Conservation (phyloP, 2,888 invertebrate genomes). For the Lypha dubia region DNA sequence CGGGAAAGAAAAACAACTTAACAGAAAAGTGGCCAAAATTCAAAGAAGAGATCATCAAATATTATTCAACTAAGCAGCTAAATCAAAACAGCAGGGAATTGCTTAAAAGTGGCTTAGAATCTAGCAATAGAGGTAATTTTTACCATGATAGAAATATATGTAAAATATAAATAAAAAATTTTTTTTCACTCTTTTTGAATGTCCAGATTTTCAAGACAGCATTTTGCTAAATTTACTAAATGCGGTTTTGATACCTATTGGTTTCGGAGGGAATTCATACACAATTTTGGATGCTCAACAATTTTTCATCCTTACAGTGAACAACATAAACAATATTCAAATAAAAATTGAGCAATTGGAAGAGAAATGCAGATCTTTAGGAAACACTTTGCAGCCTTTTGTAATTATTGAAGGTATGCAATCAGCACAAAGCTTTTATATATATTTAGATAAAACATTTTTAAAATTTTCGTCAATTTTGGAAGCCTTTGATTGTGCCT, state of each 20-base stretch:
- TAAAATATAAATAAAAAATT: no score
- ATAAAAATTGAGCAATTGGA: constrained; percentile 26
- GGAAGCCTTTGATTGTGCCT: constrained; percentile 22
- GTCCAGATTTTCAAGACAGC: constrained; percentile 47
- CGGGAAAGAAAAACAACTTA: no score
- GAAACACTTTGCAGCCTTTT: constrained; percentile 39
- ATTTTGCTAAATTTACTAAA: constrained; percentile 42
- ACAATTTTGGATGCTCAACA: constrained; percentile 48
- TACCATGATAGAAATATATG: no score
- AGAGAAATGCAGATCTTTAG: constrained; percentile 31
- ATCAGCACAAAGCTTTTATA: constrained; percentile 26
- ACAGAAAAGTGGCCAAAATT: no score
- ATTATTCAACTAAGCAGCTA: no score
- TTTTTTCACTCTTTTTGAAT: no score
- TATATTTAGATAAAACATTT: constrained; percentile 33
- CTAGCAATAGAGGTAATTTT: no score
- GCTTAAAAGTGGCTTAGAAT: no score
- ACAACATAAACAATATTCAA: constrained; percentile 25
- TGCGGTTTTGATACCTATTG: constrained; percentile 34
- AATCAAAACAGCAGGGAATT: no score
- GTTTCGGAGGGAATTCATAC: constrained; percentile 32
- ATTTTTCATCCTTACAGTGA: constrained; percentile 19
- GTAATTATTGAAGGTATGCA: constrained; percentile 50
- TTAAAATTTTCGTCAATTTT: constrained; percentile 28
- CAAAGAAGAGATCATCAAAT: no score